Base-by-base conservation (phyloP, 1,140 invertebrate species). In the Ridgeia piscesae region DNA sequence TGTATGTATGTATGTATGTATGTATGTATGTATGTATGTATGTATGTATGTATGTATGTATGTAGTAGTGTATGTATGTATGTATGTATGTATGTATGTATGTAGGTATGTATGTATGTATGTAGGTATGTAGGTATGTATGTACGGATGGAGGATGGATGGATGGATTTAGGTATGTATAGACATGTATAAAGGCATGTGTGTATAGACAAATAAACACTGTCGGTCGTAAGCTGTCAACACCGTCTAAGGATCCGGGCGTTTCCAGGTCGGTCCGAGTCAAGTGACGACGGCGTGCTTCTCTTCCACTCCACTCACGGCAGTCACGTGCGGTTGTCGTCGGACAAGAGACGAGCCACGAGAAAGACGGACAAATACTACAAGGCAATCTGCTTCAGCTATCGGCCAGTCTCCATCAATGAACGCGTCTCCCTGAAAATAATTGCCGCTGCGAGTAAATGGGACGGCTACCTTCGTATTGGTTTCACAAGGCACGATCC, bases 401-500 rank as follows among this genome's bases (percentile, higher is more conserved):
- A 98, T 48, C 96, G 99, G 77, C 98, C 99, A 0, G 98, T 99
- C 42, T 97, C 97, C 93, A 97, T 99, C 92, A 98, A 96, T 91
- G 97, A 97, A 94, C 95, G 95, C 93, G 95, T 97, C 34, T 96
- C 95, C 94, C 94, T 99, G 0, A 98, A 98, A 95, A 98, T 99
- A 95, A 97, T 98, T 1, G 98, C 99, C 50, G 98, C 98, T 93
- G 99, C 98, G 0, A 98, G 98, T 94, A 99, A 98, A 94, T 99
- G 99, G 99, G 99, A 98, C 95, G 99, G 99, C 0, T 98, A 99
- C 9, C 97, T 99, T 92, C 97, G 99, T 33, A 99, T 99, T 95
- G 99, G 99, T 2, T 99, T 99, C 96, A 99, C 99, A 31, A 98
- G 97, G 94, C 98, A 98, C 95, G 98, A 99, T 96, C 99, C 99